Evolutionary conservation across 2,888 invertebrate genomes (phyloP).

Genomic region (Blastobasis lacticolella): DNA sequence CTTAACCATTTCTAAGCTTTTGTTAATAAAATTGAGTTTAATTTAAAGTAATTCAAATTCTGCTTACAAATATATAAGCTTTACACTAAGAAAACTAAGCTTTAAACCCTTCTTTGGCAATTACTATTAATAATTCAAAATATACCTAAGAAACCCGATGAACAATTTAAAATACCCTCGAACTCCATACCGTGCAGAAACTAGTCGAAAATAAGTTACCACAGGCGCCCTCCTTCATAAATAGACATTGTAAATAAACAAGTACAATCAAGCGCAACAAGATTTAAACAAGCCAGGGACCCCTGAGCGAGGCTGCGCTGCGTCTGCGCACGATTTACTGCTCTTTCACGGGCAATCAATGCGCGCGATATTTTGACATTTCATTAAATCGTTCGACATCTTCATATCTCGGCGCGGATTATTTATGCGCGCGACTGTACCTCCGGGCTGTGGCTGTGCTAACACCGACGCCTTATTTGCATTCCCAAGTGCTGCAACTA

Average conservation of each 20-base stretch:
- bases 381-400: conserved; percentile 65
- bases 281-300: conserved; percentile 17
- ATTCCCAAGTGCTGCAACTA: not conserved
- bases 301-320: conserved; percentile 8
- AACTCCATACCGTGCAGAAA: too few relatives aligned
- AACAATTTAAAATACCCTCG: too few relatives aligned
- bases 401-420: conserved; percentile 57
- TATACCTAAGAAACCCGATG: too few relatives aligned
- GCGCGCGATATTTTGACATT: conserved; percentile 62
- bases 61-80: too few relatives aligned
- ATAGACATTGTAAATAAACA: conserved; percentile 15
- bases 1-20: too few relatives aligned
- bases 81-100: too few relatives aligned
- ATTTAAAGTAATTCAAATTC: too few relatives aligned
- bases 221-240: conserved; percentile 6
- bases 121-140: too few relatives aligned
- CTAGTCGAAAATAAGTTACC: too few relatives aligned
- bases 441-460: conserved; percentile 26
- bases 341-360: conserved; percentile 45
- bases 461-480: conserved; percentile 14
- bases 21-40: too few relatives aligned
- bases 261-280: conserved; percentile 26
- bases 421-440: conserved; percentile 56
- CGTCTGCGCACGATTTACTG: conserved; percentile 22
- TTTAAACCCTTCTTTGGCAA: too few relatives aligned